Evolutionary conservation across 2,888 invertebrate species (phyloP).

Genomic region (Proisotoma minuta): DNA sequence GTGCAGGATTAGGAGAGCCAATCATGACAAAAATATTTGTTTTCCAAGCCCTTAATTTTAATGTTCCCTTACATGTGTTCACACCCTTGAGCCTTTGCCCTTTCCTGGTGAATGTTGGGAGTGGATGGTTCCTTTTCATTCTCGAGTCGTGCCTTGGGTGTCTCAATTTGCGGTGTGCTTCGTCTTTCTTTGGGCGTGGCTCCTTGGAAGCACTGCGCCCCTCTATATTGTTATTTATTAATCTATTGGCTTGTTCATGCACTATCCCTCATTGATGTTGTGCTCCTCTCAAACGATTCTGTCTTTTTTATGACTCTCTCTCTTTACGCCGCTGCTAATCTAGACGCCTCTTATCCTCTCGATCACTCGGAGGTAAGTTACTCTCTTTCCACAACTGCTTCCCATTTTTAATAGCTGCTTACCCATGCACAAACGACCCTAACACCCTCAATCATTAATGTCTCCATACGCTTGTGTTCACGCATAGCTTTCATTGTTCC

Average conservation of each 20-base stretch:
- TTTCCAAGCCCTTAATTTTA: no score
- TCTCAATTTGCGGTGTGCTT: conserved; percentile 47
- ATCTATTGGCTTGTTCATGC: conserved; percentile 43
- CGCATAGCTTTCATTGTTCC: conserved; percentile 46
- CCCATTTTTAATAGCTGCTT: conserved; percentile 46
- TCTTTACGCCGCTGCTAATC: conserved; percentile 48
- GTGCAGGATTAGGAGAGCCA: conserved; percentile 9
- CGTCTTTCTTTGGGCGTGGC: conserved; percentile 33
- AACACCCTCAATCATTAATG: conserved; percentile 55
- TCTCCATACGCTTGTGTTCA: conserved; percentile 34
- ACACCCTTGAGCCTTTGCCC: no score
- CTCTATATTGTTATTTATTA: conserved; percentile 26
- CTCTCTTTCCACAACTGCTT: conserved; percentile 47
- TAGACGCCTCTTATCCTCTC: conserved; percentile 48
- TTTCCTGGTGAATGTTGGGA: neutral
- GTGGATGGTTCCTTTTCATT: neutral
- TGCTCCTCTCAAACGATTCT: conserved; percentile 46
- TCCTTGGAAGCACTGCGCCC: conserved; percentile 43
- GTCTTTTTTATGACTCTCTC: conserved; percentile 48
- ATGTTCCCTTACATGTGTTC: no score
- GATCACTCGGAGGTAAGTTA: conserved; percentile 48
- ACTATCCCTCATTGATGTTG: conserved; percentile 47
- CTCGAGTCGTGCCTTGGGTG: conserved; percentile 44
- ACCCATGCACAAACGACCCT: conserved; percentile 53
- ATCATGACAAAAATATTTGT: neutral